Base-by-base conservation (phyloP, 2,888 invertebrate species). In the Caenorhabditis parvicauda region DNA sequence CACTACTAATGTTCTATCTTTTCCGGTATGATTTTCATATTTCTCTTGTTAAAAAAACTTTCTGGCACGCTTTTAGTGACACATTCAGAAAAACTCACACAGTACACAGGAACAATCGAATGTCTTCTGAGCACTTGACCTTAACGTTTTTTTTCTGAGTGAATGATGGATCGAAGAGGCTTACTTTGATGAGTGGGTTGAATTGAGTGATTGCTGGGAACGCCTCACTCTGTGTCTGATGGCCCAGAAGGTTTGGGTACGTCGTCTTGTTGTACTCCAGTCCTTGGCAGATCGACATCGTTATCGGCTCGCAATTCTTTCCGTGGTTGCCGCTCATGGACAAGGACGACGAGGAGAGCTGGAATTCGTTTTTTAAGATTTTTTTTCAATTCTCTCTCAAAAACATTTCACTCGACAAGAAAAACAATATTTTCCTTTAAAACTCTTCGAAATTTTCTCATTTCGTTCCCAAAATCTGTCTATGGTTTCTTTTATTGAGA, bases 231-330 rank as follows among this genome's bases (percentile, higher is more conserved):
- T 72, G 89, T 90, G 67, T 67, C n/a, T 89, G 89, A 81, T 96
- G 95, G 69, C 90, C 89, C 74, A 95, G 85, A 60, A 93, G 82
- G 85, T 96, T 98, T 0, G 96, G 96, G 88, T 94, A 91, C 75
- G 93, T 91, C 0, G 96, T 96, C 84, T 88, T 87, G 83, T 96
- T 96, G 79, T 96, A 96, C 64, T 89, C 88, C 68, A 96, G 89
- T 81, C 92, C 90, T 83, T 88, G 88, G 84, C 96, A 96, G 80
- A 92, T 84, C 48, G 90, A 90, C 74, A 95, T 91, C 35, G 90
- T 91, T 70, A 96, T 94, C 29, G 90, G 89, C 82, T 95, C 92
- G 85, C 96, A 96, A 81, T 59, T 56, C 35, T n/a, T n/a, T n/a
- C 49, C 56, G 38, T 45, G 43, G 52, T 51, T 57, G n/a, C 54